A percentile compares a stretch with the other conserved stretches of the same genome.
These are phyloP conservation scores for Mystacides longicornis DNA, from an alignment of 2,888 invertebrate species.

Conservation along the genomic window DNA sequence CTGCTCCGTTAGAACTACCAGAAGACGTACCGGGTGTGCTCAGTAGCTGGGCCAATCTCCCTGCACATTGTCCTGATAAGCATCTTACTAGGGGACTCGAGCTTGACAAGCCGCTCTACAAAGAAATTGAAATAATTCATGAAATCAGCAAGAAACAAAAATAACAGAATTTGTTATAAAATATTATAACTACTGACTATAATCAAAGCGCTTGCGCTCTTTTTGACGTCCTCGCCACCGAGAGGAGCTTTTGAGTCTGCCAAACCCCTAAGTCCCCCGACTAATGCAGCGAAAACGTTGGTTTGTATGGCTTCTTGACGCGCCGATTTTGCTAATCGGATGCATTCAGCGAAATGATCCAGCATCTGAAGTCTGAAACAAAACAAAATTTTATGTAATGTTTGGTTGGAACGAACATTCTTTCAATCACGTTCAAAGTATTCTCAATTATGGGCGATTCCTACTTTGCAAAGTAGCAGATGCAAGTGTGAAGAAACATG, in stretches of 20 bases:
- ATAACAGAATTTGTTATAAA: neutral
- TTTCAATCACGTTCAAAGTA: too few relatives aligned
- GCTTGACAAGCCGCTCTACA: conserved; percentile 63
- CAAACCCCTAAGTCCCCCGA: conserved; percentile 81
- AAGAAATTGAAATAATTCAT: conserved; percentile 10
- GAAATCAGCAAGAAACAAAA: neutral
- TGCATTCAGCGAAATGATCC: conserved; percentile 93
- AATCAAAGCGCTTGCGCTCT: conserved; percentile 72
- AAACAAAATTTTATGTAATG: conserved; percentile 5
- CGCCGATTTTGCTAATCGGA: conserved; percentile 85
- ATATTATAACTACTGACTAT: conserved; percentile 49
- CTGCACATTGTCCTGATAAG: conserved; percentile 91
- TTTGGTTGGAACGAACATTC: too few relatives aligned
- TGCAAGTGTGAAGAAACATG: too few relatives aligned
- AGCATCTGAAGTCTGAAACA: conserved; percentile 76
- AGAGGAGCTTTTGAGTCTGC: conserved; percentile 80
- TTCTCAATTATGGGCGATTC: too few relatives aligned
- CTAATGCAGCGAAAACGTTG: conserved; percentile 90
- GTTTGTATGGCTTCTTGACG: conserved; percentile 93
- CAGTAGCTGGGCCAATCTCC: conserved; percentile 85
- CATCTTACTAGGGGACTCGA: conserved; percentile 77
- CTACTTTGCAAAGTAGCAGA: too few relatives aligned
- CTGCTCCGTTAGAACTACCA: conserved; percentile 39
- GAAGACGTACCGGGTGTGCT: conserved; percentile 44
- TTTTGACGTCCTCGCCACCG: conserved; percentile 86